phyloP scores from a whole-genome alignment of 2,113 vertebrate genomes.

The Chloebia gouldiae region DNA sequence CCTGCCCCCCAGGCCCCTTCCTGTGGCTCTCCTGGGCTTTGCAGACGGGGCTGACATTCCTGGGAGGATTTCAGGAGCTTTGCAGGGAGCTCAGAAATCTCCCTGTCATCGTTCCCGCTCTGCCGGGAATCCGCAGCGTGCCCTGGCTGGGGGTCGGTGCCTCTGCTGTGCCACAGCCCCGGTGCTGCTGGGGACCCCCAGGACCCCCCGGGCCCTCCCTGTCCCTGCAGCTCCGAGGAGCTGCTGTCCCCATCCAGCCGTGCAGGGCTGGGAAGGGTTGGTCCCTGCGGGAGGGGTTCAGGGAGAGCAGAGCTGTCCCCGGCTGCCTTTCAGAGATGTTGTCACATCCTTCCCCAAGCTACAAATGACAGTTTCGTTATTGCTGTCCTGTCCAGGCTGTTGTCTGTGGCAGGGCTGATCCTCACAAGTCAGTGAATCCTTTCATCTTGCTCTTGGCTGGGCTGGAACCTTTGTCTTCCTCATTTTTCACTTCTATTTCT shows the following conservation, averaged over 20 bases:
- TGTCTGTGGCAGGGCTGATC: not conserved
- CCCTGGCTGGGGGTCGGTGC: not conserved
- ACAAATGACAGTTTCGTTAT: not conserved
- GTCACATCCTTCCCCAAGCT: not conserved
- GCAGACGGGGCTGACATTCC: not conserved
- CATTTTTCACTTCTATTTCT: not conserved
- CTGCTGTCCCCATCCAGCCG: not conserved
- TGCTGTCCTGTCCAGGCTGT: not conserved
- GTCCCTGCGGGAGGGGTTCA: rapidly evolving
- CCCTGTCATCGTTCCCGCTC: not conserved
- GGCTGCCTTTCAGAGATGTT: not conserved
- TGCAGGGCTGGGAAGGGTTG: not conserved
- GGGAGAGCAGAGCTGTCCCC: not conserved
- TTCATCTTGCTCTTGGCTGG: not conserved
- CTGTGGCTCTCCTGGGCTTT: not conserved
- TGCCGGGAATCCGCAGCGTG: not conserved
- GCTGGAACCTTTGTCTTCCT: not conserved
- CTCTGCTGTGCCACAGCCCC: not conserved
- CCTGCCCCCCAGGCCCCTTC: not conserved
- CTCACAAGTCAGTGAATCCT: not conserved
- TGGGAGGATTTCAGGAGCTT: not conserved
- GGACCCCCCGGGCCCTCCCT: not conserved
- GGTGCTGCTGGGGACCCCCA: not conserved
- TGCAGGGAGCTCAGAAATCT: not conserved
- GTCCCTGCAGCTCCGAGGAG: not conserved